Percentiles rank a stretch among this genome's conserved stretches.
phyloP scores from a whole-genome alignment of 1,140 invertebrate genomes.

The Nixonia krombeini region DNA sequence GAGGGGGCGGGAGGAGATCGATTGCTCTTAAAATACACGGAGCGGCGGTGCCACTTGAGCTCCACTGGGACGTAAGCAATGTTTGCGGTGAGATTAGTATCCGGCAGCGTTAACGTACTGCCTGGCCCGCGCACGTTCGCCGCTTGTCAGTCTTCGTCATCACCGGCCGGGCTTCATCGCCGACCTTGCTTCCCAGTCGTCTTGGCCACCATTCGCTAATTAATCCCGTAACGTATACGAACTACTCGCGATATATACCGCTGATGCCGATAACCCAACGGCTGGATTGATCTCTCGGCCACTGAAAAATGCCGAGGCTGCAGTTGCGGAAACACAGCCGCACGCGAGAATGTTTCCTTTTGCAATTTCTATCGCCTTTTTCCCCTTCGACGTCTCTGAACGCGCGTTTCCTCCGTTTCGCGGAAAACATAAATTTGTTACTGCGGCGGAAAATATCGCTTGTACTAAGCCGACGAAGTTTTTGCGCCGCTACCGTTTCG shows the following conservation, averaged over 20 bases:
- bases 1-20: conserved; percentile 27
- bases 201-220: conserved; percentile 60
- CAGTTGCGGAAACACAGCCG: too few species aligned
- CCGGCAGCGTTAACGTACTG: conserved; percentile 61
- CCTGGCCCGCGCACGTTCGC: conserved; percentile 60
- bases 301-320: too few species aligned
- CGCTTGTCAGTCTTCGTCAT: conserved; percentile 60
- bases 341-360: too few species aligned
- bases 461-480: too few species aligned
- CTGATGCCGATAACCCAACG: conserved; percentile 18
- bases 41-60: conserved; percentile 50
- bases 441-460: too few species aligned
- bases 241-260: conserved; percentile 20
- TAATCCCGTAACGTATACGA: conserved; percentile 54
- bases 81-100: conserved; percentile 68
- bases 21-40: conserved; percentile 40
- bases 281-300: neutral
- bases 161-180: conserved; percentile 39
- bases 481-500: too few species aligned
- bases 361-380: too few species aligned
- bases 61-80: conserved; percentile 60
- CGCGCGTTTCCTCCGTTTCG: too few species aligned
- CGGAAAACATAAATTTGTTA: too few species aligned
- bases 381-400: too few species aligned
- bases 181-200: conserved; percentile 62